Percentiles rank a stretch among this genome's conserved stretches.
Conservation (phyloP, 1,140 invertebrate genomes). For the Gyrodactylus salaris region DNA sequence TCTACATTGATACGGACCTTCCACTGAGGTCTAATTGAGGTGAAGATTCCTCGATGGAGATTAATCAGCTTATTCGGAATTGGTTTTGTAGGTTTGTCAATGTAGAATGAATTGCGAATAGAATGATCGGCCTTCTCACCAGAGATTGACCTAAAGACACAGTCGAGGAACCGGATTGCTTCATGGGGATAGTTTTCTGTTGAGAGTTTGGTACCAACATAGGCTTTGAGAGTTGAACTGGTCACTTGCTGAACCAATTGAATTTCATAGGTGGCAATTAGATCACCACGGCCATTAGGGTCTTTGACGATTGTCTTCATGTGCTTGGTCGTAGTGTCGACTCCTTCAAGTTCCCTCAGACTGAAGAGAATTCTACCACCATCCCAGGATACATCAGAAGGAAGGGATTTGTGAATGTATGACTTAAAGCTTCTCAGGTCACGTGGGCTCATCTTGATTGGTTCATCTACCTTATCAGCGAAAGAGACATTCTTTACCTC, state of each 20-base stretch:
- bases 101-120: not conserved
- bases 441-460: not conserved
- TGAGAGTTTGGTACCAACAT: not conserved
- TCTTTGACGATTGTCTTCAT: not conserved
- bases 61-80: not conserved
- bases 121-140: not conserved
- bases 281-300: not conserved
- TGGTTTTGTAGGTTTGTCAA: not conserved
- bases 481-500: not conserved
- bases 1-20: not conserved
- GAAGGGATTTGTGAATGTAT: not conserved
- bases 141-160: not conserved
- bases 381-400: not conserved
- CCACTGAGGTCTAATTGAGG: not conserved
- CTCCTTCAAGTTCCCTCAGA: not conserved
- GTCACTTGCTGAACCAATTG: not conserved
- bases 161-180: not conserved
- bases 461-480: not conserved
- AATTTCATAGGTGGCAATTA: not conserved
- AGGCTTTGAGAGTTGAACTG: not conserved
- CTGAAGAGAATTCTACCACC: not conserved
- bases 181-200: not conserved
- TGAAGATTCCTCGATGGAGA: not conserved
- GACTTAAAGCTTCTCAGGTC: not conserved
- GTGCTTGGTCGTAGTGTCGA: not conserved